Base-by-base conservation (phyloP, 2,888 invertebrate species). In the Adelognathus sp. region DNA sequence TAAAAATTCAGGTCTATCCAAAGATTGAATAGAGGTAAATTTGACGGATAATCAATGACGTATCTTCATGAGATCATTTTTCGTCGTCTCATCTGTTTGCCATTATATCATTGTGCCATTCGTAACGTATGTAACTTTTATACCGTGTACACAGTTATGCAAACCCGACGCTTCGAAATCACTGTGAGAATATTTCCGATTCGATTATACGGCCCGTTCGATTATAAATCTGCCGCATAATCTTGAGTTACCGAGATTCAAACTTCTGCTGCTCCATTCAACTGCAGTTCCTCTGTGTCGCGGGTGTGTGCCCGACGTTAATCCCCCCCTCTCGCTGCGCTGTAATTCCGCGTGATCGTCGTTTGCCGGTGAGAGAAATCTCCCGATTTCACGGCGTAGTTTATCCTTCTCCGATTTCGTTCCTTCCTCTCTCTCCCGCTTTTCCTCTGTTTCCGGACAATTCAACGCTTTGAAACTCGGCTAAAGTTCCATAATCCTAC, bases 161-260 rank as follows among this genome's bases (percentile, higher is more conserved):
- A 52, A 27, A 60, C 24, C 16, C 16, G 29, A 2, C 46, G 31
- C 2, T 33, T 5, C 56, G 60, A 70, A 64, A 69, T 78, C 64
- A 61, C 54, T 27, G n/a, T n/a, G 41, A 29, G 72, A 54, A 73
- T 78, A 75, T 79, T n/a, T 75, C 54, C 66, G 61, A 79, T 75
- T 79, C 79, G 74, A 75, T 79, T 79, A 79, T 79, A 75, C 70
- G 71, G 74, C 75, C n/a, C 71, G 46, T 75, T 66, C 66, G 79
- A 79, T n/a, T 75, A 79, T 79, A 79, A 79, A 79, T 79, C 78
- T 79, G 64, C 69, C 36, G 78, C 58, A 79, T 79, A 79, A 74
- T 79, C 78, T 64, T 64, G 66, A 79, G 74, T 74, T 73, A 73
- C 63, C 18, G 73, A 56, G 74, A 79, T 79, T 79, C 78, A 79